Conservation (phyloP, 1,140 invertebrate genomes). For the Tetragnatha versicolor region DNA sequence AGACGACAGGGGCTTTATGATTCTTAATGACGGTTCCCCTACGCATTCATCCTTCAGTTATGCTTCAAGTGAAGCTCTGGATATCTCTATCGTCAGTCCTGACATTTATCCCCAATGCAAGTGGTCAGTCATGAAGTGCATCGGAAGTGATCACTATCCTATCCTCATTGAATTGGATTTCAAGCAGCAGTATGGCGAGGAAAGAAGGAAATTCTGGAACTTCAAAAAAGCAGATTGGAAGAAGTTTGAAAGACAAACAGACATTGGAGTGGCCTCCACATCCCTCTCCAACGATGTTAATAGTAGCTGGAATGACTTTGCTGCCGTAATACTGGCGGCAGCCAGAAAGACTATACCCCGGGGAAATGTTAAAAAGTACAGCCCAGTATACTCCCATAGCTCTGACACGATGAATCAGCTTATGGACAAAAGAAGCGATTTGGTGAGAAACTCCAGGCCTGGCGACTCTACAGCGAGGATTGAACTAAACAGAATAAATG, state of each 20-base stretch:
- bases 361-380: neutral
- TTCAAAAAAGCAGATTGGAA: conserved; percentile 3
- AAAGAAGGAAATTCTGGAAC: neutral
- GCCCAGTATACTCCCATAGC: neutral
- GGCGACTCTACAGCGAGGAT: neutral
- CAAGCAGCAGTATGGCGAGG: neutral
- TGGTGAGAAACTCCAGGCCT: neutral
- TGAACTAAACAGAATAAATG: neutral
- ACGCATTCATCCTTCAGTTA: neutral
- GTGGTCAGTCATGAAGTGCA: neutral
- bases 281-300: neutral
- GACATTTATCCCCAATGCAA: neutral
- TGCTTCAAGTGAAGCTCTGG: neutral
- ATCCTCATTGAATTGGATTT: conserved; percentile 1
- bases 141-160: conserved; percentile 1
- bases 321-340: neutral
- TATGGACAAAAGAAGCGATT: neutral
- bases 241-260: neutral
- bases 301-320: neutral
- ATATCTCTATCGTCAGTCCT: neutral
- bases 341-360: neutral
- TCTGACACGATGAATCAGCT: neutral
- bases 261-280: neutral
- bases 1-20: neutral
- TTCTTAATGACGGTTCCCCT: neutral